Conservation (phyloP, 2,113 vertebrate species). For the Puffinus mauretanicus region DNA sequence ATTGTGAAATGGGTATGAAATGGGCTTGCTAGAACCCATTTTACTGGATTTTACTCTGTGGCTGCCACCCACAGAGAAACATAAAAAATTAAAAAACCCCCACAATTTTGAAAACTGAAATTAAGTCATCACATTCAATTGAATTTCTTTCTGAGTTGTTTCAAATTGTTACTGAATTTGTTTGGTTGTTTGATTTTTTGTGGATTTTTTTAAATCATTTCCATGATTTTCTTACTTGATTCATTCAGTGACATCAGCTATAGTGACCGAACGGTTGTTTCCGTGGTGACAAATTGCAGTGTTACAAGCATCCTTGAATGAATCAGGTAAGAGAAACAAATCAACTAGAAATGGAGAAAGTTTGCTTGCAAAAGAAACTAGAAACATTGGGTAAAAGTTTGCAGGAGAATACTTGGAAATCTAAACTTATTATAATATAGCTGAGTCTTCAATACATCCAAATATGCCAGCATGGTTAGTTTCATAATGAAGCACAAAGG, state of each 20-base stretch:
- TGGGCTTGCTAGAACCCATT: neutral
- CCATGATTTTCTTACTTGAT: neutral
- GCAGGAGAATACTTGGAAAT: neutral
- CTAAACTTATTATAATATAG: neutral
- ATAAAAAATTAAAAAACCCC: neutral
- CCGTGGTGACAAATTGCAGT: constrained; percentile 11
- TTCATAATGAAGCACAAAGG: neutral
- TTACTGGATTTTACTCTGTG: constrained; percentile 3
- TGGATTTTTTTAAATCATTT: neutral
- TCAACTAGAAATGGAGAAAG: neutral
- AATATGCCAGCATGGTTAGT: neutral
- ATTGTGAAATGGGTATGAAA: neutral
- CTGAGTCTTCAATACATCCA: neutral
- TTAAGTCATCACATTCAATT: neutral
- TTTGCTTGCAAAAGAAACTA: neutral
- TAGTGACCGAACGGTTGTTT: constrained; percentile 3
- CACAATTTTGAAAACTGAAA: constrained; percentile 21
- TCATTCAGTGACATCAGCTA: constrained; percentile 8
- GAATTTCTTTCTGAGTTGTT: neutral
- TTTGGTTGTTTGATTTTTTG: neutral
- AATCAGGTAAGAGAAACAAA: constrained; percentile 20
- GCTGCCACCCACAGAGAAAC: neutral
- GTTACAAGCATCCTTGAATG: neutral
- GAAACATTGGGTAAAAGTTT: neutral
- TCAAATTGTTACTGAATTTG: neutral